Evolutionary conservation across 2,113 vertebrate genomes (phyloP), one percentile per base, ranked within the genome.

Genomic region (Oreochromis aureus): DNA sequence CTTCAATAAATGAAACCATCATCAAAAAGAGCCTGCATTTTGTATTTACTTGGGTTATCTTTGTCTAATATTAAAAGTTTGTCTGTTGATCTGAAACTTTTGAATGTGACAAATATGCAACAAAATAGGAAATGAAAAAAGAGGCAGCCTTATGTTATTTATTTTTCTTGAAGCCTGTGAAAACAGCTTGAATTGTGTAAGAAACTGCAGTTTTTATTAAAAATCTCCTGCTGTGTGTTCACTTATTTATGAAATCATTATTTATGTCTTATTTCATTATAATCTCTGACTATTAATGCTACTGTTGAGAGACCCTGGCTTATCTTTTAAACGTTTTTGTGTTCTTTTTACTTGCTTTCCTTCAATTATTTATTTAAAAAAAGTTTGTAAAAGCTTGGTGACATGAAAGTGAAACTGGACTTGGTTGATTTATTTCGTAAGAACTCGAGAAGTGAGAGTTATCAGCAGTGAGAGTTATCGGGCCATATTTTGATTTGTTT

Each of bases 181-280:
- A 66, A 66, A 66, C 10, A 66, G 12, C 32, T 66, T 19, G 4
- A 66, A 39, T 34, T 61, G 1, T 61, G 0, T 36, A 39, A 66
- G 1, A 66, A 66, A 39, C 61, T n/a, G 0, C 32, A 66, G 32
- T 66, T 66, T 66, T 12, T 66, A 66, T 39, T 66, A 39, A 39
- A 3, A 39, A n/a, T 66, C 61, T 39, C 0, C 61, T 66, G 18
- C 61, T 1, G 18, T 66, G 10, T 66, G 1, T 66, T n/a, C 36
- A 66, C 18, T 36, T 66, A 36, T 39, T 66, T 66, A 12, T 66
- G 32, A 36, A n/a, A 66, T 39, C 61, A n/a, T 39, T 39, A 66
- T 22, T 66, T 3, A 10, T 39, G 61, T 22, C 61, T 39, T 3
- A 39, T 39, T 66, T 66, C 61, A 39, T 36, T 66, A 39, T 39